These are phyloP conservation scores for Cardinalis cardinalis DNA, from an alignment of 2,113 vertebrate genomes.

Conservation along the genomic window DNA sequence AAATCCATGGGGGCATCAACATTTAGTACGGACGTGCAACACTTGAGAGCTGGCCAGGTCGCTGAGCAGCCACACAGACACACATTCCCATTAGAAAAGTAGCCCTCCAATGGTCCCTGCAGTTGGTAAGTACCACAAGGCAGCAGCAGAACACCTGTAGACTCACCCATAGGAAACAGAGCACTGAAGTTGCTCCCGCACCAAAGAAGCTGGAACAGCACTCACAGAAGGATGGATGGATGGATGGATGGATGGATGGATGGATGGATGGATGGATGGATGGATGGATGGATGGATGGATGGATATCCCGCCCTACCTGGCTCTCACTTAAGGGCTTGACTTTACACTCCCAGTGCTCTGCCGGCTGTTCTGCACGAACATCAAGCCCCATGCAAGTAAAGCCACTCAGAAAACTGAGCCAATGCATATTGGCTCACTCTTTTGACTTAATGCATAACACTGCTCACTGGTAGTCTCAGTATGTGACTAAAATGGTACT, in stretches of 20 bases:
- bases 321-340: background rate
- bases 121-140: background rate
- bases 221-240: background rate
- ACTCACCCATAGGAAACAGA: background rate
- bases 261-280: background rate
- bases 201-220: background rate
- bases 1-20: background rate
- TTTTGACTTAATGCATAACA: background rate
- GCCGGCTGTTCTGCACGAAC: background rate
- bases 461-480: background rate
- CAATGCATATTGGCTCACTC: background rate
- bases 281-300: background rate
- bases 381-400: background rate
- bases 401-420: background rate
- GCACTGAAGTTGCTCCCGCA: background rate
- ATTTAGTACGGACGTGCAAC: rapidly evolving
- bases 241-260: background rate
- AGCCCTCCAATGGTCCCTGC: background rate
- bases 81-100: background rate
- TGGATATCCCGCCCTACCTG: background rate
- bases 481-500: background rate
- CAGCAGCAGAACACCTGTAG: background rate
- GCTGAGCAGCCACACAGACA: background rate
- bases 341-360: background rate
- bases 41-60: background rate